Evolutionary conservation across 2,888 invertebrate genomes (phyloP).

Genomic region (Epinotia ramella): DNA sequence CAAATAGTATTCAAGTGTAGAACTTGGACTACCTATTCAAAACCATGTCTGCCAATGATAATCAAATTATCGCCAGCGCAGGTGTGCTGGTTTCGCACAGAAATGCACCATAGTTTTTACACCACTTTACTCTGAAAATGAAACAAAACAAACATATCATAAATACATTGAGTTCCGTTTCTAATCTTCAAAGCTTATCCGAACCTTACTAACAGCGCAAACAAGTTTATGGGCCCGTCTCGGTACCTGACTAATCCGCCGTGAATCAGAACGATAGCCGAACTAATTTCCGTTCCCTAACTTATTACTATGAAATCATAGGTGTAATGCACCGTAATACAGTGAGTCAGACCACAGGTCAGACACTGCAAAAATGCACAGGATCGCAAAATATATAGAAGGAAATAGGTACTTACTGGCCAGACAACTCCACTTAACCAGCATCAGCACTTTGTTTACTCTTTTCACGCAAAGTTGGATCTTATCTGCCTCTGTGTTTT

Average conservation of each 20-base stretch:
- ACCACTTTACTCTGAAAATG: conserved; percentile 23
- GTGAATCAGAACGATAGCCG: conserved; percentile 50
- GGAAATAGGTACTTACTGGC: neutral
- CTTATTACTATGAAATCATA: conserved; percentile 30
- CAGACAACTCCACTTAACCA: no score
- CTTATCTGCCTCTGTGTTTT: neutral
- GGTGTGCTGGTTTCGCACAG: no score
- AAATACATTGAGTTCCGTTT: conserved; percentile 47
- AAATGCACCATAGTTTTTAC: neutral
- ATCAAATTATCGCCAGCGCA: no score
- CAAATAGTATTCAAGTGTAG: no score
- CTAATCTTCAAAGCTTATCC: conserved; percentile 45
- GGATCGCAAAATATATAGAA: neutral
- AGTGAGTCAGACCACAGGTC: no score
- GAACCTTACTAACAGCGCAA: conserved; percentile 57
- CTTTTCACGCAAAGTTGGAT: neutral
- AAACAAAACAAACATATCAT: conserved; percentile 37
- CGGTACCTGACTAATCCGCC: conserved; percentile 50
- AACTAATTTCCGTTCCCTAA: conserved; percentile 39
- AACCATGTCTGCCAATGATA: no score
- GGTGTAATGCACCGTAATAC: conserved; percentile 28
- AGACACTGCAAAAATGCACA: conserved; percentile 16
- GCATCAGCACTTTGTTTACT: no score
- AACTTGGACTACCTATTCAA: no score
- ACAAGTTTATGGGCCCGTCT: conserved; percentile 54